A percentile compares a stretch with the other conserved stretches of the same genome.
phyloP scores from a whole-genome alignment of 35 echinoderm and acorn worm species.

The Lytechinus pictus region DNA sequence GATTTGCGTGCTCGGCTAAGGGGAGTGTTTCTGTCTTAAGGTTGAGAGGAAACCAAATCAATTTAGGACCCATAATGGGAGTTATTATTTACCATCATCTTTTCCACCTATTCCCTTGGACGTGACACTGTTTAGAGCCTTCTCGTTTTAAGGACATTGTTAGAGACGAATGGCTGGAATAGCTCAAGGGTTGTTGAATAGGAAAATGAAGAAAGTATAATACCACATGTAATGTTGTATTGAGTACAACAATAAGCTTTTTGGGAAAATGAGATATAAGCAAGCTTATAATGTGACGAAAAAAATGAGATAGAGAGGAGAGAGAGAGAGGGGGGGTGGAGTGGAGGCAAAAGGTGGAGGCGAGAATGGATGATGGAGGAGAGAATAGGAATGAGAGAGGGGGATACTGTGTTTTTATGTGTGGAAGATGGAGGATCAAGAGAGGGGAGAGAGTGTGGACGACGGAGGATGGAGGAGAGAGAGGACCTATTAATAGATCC shows the following conservation, averaged over 20 bases:
- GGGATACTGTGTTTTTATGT: neutral
- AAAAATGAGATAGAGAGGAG: neutral
- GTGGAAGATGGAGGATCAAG: neutral
- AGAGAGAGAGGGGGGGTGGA: neutral
- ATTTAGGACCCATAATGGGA: neutral
- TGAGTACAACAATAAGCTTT: neutral
- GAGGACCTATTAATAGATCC: neutral
- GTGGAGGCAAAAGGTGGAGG: neutral
- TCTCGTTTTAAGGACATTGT: neutral
- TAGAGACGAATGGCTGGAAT: neutral
- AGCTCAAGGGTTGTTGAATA: neutral
- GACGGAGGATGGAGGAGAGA: neutral
- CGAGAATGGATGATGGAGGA: neutral
- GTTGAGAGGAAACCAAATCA: neutral
- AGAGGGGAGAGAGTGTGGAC: neutral
- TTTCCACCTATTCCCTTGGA: neutral
- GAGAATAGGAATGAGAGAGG: neutral
- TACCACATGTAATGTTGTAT: neutral
- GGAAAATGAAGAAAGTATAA: neutral
- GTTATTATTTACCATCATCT: neutral
- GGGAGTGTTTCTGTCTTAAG: conserved; percentile 1
- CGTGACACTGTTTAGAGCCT: neutral
- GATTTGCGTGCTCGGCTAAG: neutral
- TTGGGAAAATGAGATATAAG: neutral
- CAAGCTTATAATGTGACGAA: neutral